Evolutionary conservation across 2,113 vertebrate genomes (phyloP), one percentile per base, ranked within the genome.

Genomic region (Scomber scombrus): DNA sequence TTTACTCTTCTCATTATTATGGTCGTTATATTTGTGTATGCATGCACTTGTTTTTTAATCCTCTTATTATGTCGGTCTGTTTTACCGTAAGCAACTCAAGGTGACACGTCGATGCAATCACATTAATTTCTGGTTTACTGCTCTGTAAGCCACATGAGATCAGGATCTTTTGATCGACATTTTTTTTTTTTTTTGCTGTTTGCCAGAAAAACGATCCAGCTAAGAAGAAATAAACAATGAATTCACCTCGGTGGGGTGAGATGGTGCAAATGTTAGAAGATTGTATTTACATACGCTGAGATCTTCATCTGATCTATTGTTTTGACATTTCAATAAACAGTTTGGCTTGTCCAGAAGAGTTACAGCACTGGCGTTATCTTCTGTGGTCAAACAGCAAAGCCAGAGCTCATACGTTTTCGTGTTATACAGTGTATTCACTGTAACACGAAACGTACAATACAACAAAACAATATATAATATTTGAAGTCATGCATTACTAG

Each of bases 311-410:
- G 76, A 89, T 85, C 50, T 83, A 18, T 74, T 89, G 85, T 89
- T 89, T 85, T 56, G 86, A 86, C 54, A 6, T 82, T 86, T 73
- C 19, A 65, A 67, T 84, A 82, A 86, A 91, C 74, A 84, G 58
- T 73, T 81, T 62, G 70, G 86, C 58, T 84, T 6, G 7, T 80
- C 63, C 65, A 80, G 52, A 72, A 58, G 18, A 75, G 54, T 80
- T 60, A 68, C 63, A 77, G 64, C 57, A 50, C 18, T 23, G 14
- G 2, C 50, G 18, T 72, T 87, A 76, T 81, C 58, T 70, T 79
- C 69, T 68, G 75, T 40, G 60, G 78, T 49, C 26, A 72, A 67
- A 60, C 54, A 51, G 51, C 23, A 63, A 55, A 69, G 26, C 57
- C 72, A 81, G 72, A 69, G 61, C 23, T 56, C 60, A 71, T 52